A percentile compares a stretch with the other conserved stretches of the same genome.
Conservation (phyloP, 2,797 vertebrate genomes). For the Fistularia tabacaria region DNA sequence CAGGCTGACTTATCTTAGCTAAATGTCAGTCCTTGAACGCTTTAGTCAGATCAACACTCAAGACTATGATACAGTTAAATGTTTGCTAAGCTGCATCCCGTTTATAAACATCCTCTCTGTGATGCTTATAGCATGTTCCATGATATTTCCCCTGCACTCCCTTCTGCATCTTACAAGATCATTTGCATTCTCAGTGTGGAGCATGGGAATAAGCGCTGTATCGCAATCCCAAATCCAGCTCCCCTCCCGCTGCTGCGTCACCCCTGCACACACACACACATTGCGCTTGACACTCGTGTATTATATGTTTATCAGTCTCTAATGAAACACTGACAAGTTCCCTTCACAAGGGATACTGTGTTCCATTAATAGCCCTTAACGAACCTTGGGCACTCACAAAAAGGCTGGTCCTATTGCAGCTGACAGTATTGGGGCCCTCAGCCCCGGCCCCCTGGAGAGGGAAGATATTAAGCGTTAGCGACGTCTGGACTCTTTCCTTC, state of each 20-base stretch:
- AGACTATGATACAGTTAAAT: conserved; percentile 14
- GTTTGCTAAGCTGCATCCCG: conserved; percentile 34
- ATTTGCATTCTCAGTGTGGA: conserved; percentile 54
- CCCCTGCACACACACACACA: conserved; percentile 36
- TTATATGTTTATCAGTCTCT: conserved; percentile 78
- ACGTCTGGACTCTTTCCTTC: conserved; percentile 54
- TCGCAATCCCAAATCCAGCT: conserved; percentile 58
- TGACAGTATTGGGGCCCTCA: conserved; percentile 68
- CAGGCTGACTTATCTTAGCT: conserved; percentile 33
- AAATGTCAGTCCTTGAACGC: conserved; percentile 29
- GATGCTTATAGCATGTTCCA: conserved; percentile 20
- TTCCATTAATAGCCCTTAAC: conserved; percentile 77
- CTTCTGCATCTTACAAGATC: conserved; percentile 27
- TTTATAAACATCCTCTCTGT: conserved; percentile 22
- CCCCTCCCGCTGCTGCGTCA: conserved; percentile 33
- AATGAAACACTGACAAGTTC: conserved; percentile 77
- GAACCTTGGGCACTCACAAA: conserved; percentile 72
- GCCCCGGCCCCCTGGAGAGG: conserved; percentile 68
- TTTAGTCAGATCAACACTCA: conserved; percentile 39
- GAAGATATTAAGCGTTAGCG: conserved; percentile 73
- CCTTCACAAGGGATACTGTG: conserved; percentile 64
- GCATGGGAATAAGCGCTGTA: conserved; percentile 56
- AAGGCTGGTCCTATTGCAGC: conserved; percentile 67
- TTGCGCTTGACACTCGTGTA: conserved; percentile 68
- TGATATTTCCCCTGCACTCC: conserved; percentile 8